Percentiles rank a stretch among this genome's conserved stretches.
phyloP scores from a whole-genome alignment of 2,113 vertebrate genomes.

The Hypocryptadius cinnamomeus region DNA sequence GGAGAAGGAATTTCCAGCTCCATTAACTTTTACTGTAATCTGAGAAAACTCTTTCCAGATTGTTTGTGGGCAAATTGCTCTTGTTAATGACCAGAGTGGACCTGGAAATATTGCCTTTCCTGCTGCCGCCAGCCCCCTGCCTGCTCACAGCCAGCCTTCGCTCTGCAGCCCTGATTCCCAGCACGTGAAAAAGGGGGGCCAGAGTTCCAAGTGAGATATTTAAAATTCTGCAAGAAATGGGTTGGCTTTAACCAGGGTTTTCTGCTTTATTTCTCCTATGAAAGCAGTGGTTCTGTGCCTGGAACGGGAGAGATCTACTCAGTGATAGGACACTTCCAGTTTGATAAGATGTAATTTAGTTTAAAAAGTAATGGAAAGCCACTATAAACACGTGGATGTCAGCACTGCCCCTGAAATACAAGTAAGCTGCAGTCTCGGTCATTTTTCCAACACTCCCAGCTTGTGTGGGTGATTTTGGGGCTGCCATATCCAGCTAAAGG shows the following conservation, averaged over 20 bases:
- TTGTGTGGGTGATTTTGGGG: background rate
- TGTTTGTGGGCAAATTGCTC: background rate
- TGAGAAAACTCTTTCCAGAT: conserved; percentile 3
- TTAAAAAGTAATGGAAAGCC: background rate
- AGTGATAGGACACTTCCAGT: background rate
- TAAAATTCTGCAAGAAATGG: background rate
- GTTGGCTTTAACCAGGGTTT: background rate
- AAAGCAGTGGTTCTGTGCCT: background rate
- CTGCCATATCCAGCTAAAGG: background rate
- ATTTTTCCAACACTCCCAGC: background rate
- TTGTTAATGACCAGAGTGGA: background rate
- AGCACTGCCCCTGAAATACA: background rate
- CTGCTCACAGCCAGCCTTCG: background rate
- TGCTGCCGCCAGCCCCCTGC: accelerated
- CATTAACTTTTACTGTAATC: conserved; percentile 12
- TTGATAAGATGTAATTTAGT: background rate
- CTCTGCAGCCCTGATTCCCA: background rate
- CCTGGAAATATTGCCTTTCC: background rate
- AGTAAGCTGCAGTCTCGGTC: accelerated
- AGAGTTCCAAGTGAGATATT: background rate
- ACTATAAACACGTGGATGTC: background rate
- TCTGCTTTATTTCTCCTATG: background rate
- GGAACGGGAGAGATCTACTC: background rate
- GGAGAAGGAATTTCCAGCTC: background rate
- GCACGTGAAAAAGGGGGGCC: background rate